These are phyloP conservation scores for Calliphora vomitoria DNA, from an alignment of 2,888 invertebrate genomes.

Conservation along the genomic window DNA sequence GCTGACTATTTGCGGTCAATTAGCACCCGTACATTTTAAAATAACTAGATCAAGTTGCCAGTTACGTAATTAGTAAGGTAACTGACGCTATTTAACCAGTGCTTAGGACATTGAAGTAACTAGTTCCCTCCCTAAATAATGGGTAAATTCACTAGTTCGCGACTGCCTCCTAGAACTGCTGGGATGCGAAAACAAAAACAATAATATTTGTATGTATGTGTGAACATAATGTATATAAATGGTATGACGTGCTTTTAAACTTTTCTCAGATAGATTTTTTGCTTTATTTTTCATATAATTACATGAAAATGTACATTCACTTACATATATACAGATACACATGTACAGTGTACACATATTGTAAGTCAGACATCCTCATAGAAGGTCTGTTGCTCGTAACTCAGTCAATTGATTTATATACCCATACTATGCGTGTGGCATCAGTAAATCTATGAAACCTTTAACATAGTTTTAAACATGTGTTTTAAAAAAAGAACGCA, in stretches of 20 bases:
- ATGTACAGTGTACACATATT: not conserved
- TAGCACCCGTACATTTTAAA: too few relatives aligned
- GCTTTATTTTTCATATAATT: slow-evolving; percentile 10
- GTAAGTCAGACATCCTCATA: not conserved
- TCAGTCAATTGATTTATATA: slow-evolving; percentile 68
- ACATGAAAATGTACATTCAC: slow-evolving; percentile 15
- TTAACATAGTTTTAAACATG: slow-evolving; percentile 46
- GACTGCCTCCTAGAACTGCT: too few relatives aligned
- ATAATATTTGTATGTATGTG: not conserved
- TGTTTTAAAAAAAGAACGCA: slow-evolving; percentile 1
- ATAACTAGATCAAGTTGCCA: too few relatives aligned
- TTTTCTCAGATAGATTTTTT: not conserved
- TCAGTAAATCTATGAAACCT: slow-evolving; percentile 55
- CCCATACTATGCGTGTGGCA: slow-evolving; percentile 52
- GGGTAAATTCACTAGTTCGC: too few relatives aligned
- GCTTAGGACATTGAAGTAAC: too few relatives aligned
- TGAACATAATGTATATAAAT: not conserved
- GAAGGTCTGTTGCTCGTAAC: slow-evolving; percentile 42
- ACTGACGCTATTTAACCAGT: too few relatives aligned
- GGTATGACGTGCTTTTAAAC: slow-evolving; percentile 3
- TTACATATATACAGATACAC: not conserved
- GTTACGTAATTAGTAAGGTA: too few relatives aligned
- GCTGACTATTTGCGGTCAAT: too few relatives aligned
- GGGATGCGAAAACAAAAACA: not conserved
- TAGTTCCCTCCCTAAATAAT: too few relatives aligned